Evolutionary conservation across 2,113 vertebrate genomes (phyloP).

Genomic region (Oreocharis arfaki): DNA sequence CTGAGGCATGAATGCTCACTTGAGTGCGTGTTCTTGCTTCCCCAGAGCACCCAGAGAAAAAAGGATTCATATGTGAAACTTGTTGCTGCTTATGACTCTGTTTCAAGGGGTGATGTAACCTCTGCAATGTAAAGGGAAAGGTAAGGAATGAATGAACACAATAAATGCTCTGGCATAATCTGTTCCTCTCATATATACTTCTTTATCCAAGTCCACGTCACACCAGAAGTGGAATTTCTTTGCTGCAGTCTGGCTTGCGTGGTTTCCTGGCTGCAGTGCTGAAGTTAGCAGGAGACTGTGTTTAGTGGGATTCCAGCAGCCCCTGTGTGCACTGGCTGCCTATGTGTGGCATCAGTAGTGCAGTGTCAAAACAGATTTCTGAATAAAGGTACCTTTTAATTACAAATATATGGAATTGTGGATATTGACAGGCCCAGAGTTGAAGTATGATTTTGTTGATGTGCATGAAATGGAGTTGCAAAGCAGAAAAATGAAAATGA

Average conservation of each 20-base stretch:
- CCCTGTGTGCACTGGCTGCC: neutral
- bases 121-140: slow-evolving; percentile 13
- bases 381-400: neutral
- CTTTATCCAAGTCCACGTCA: neutral
- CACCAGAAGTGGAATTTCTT: neutral
- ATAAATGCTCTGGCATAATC: neutral
- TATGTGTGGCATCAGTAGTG: fast-evolving
- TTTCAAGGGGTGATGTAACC: neutral
- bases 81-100: neutral
- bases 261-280: neutral
- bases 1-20: slow-evolving; percentile 47
- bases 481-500: neutral
- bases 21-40: neutral
- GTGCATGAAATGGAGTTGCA: neutral
- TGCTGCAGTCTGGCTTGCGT: neutral
- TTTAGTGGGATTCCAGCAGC: neutral
- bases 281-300: neutral
- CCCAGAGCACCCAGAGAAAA: neutral
- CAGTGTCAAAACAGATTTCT: neutral
- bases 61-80: neutral
- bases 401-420: neutral
- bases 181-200: neutral
- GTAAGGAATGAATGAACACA: neutral
- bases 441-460: neutral
- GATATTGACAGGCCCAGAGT: neutral